Evolutionary conservation across 1,140 invertebrate genomes (phyloP).

Genomic region (Zaprionus africanus): DNA sequence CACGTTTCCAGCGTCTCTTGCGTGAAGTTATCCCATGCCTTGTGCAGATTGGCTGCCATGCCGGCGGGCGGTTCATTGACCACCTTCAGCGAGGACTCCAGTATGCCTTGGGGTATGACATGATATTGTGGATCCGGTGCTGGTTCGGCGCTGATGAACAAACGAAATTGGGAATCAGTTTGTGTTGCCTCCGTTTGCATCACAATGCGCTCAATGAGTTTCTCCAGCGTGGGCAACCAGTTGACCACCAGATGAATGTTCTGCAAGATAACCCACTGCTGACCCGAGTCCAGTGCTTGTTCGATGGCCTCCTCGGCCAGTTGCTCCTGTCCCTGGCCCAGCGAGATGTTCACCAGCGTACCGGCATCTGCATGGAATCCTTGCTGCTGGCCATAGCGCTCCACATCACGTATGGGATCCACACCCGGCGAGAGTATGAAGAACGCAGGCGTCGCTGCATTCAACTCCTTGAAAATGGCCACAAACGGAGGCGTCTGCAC

Average conservation of each 20-base stretch:
- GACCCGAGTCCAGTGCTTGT: slow-evolving; percentile 89
- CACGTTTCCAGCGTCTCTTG: slow-evolving; percentile 97
- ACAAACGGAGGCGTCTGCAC: slow-evolving; percentile 91
- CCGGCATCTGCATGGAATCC: slow-evolving; percentile 92
- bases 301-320: slow-evolving; percentile 95
- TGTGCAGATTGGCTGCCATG: slow-evolving; percentile 97
- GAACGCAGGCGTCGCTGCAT: slow-evolving; percentile 93
- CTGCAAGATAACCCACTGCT: slow-evolving; percentile 97
- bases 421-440: slow-evolving; percentile 98
- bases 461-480: slow-evolving; percentile 95
- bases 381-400: slow-evolving; percentile 90
- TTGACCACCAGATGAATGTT: slow-evolving; percentile 97
- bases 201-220: slow-evolving; percentile 91
- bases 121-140: slow-evolving; percentile 86
- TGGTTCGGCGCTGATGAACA: slow-evolving; percentile 88
- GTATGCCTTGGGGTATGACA: slow-evolving; percentile 91
- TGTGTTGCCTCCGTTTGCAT: slow-evolving; percentile 85
- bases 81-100: slow-evolving; percentile 97
- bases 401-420: slow-evolving; percentile 96
- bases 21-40: slow-evolving; percentile 96
- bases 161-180: slow-evolving; percentile 86
- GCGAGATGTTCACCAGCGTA: slow-evolving; percentile 96
- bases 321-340: slow-evolving; percentile 97
- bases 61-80: slow-evolving; percentile 98
- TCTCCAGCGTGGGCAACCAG: slow-evolving; percentile 95